Evolutionary conservation across 2,113 vertebrate species (phyloP).

Genomic region (Sinocyclocheilus anophthalmus): DNA sequence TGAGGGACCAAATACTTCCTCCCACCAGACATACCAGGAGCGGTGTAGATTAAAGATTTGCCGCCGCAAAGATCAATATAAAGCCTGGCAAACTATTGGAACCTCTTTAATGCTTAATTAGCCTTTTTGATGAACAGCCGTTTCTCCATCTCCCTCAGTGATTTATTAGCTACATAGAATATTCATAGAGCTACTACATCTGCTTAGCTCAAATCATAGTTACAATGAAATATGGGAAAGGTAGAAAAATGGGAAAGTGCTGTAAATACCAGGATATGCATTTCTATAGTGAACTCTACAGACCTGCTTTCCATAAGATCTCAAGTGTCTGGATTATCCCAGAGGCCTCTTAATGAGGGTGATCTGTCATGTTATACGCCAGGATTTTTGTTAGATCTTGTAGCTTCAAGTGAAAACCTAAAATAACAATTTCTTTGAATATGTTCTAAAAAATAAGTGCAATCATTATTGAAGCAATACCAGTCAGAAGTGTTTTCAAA

Average conservation of each 20-base stretch:
- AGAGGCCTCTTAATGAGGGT: not conserved
- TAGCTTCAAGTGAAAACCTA: not conserved
- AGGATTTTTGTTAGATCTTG: not conserved
- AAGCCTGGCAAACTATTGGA: slow-evolving; percentile 50
- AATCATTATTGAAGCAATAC: not conserved
- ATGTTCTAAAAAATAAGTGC: not conserved
- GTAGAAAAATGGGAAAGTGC: slow-evolving; percentile 21
- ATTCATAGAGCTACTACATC: slow-evolving; percentile 25
- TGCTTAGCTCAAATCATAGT: slow-evolving; percentile 21
- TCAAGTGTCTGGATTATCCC: slow-evolving; percentile 4
- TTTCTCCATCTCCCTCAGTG: slow-evolving; percentile 39
- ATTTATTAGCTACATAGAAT: slow-evolving; percentile 49
- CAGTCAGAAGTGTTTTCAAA: not conserved
- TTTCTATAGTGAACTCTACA: not conserved
- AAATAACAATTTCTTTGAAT: not conserved
- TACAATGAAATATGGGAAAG: not conserved
- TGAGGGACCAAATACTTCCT: slow-evolving; percentile 27
- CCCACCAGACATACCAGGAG: slow-evolving; percentile 50
- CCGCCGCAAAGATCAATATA: slow-evolving; percentile 53
- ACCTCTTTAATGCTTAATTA: slow-evolving; percentile 61
- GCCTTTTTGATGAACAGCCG: slow-evolving; percentile 55
- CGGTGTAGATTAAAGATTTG: slow-evolving; percentile 58
- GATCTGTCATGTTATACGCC: not conserved
- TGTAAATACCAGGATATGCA: slow-evolving; percentile 8
- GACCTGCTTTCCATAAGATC: not conserved